A percentile compares a stretch with the other conserved stretches of the same genome.
These are phyloP conservation scores for Pseudomugil gertrudae DNA, from an alignment of 2,797 vertebrate species.

Conservation along the genomic window DNA sequence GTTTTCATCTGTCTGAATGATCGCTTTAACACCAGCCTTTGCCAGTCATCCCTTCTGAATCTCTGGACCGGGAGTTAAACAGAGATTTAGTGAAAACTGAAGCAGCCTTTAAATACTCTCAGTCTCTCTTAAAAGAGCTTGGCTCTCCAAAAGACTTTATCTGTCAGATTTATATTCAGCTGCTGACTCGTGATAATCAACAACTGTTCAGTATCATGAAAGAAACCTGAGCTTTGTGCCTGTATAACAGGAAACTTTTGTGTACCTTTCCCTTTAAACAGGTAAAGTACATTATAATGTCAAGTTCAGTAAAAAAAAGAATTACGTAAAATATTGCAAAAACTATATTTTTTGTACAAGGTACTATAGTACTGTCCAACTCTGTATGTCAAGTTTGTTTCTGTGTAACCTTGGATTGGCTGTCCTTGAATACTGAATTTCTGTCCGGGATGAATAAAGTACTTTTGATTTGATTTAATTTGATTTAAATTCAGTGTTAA, in stretches of 20 bases:
- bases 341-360: too few species aligned
- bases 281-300: slow-evolving; percentile 8
- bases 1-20: slow-evolving; percentile 68
- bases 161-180: slow-evolving; percentile 63
- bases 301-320: not conserved
- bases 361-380: too few species aligned
- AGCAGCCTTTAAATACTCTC: slow-evolving; percentile 60
- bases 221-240: not conserved
- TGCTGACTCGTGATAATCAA: slow-evolving; percentile 58
- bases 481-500: too few species aligned
- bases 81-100: slow-evolving; percentile 61
- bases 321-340: not conserved
- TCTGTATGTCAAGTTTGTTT: too few species aligned
- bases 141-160: slow-evolving; percentile 54
- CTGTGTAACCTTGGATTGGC: too few species aligned
- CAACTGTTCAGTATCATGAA: slow-evolving; percentile 37
- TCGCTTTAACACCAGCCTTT: slow-evolving; percentile 63
- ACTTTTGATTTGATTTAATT: too few species aligned
- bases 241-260: too few species aligned
- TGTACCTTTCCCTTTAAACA: slow-evolving; percentile 19
- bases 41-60: slow-evolving; percentile 48
- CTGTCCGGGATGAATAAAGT: too few species aligned
- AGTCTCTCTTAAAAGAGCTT: slow-evolving; percentile 41
- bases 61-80: slow-evolving; percentile 65
- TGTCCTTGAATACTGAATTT: too few species aligned